These are phyloP conservation scores for Dryoscopus gambensis DNA, from an alignment of 2,113 vertebrate genomes.

Conservation along the genomic window DNA sequence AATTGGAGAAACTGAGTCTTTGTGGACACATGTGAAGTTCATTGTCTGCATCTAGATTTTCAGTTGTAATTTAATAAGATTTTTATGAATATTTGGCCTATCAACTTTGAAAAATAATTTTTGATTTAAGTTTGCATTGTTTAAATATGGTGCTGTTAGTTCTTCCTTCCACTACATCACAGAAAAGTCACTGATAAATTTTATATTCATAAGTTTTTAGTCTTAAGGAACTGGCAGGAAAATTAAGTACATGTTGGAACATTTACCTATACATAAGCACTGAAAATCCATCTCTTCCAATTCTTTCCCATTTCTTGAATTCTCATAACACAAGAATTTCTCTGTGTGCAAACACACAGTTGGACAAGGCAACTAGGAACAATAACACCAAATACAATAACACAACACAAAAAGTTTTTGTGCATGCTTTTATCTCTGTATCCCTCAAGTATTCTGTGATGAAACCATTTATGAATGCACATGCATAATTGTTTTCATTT, in stretches of 20 bases:
- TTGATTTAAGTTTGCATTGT: not conserved
- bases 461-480: not conserved
- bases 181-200: not conserved
- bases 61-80: not conserved
- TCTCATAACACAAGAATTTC: not conserved
- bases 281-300: not conserved
- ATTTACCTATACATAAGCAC: not conserved
- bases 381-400: not conserved
- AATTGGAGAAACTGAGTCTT: not conserved
- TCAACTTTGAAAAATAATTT: not conserved
- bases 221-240: not conserved
- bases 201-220: not conserved
- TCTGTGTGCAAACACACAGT: not conserved
- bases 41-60: not conserved
- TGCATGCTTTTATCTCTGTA: not conserved
- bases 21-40: not conserved
- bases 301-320: not conserved
- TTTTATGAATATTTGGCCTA: not conserved
- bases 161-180: not conserved
- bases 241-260: not conserved
- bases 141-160: not conserved
- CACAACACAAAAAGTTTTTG: too few relatives aligned
- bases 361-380: not conserved
- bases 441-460: not conserved
- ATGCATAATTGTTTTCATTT: not conserved